Base-by-base conservation (phyloP, 1,140 invertebrate genomes). In the Meloidogyne exigua region DNA sequence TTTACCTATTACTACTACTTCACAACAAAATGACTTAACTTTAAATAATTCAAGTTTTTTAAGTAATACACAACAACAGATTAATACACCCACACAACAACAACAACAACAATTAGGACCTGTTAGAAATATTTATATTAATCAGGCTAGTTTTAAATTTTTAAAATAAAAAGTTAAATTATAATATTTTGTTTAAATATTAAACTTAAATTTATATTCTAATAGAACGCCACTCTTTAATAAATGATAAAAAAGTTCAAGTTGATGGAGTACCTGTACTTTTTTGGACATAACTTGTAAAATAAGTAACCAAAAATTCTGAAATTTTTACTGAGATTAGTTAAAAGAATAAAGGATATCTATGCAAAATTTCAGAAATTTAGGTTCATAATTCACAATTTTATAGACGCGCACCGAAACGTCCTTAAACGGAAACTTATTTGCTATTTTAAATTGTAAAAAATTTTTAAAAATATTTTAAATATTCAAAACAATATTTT, bases 111-210 rank as follows among this genome's bases (percentile, higher is more conserved):
- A 68, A 10, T 42, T 68, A 21, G 66, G 28, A 9, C 21, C 21
- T 36, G 21, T 68, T n/a, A 3, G 66, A 7, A 68, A n/a, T 42
- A 42, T 21, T n/a, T 68, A 68, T 42, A 68, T 68, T 42, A 68
- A 68, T 21, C 66, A 68, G 66, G 66, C 63, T 25, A 65, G 63
- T 32, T 32, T 32, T 32, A 65, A 39, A 39, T 10, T 39, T 39
- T 39, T 7, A 32, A 32, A 65, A 7, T 0, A 65, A 25, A 10
- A 10, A 10, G 11, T 9, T 65, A 23, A 64, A 64, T 25, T n/a
- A n/a, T n/a, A n/a, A n/a, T n/a, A n/a, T n/a, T n/a, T n/a, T n/a
- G n/a, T n/a, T n/a, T n/a, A n/a, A n/a, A n/a, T n/a, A n/a, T n/a
- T n/a, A n/a, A n/a, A n/a, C n/a, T n/a, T n/a, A n/a, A n/a, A n/a